Percentiles rank a stretch among this genome's conserved stretches.
Conservation (phyloP, 30 jellyfish, hydroid and myxozoan genomes). For the Haliclystus octoradiatus region DNA sequence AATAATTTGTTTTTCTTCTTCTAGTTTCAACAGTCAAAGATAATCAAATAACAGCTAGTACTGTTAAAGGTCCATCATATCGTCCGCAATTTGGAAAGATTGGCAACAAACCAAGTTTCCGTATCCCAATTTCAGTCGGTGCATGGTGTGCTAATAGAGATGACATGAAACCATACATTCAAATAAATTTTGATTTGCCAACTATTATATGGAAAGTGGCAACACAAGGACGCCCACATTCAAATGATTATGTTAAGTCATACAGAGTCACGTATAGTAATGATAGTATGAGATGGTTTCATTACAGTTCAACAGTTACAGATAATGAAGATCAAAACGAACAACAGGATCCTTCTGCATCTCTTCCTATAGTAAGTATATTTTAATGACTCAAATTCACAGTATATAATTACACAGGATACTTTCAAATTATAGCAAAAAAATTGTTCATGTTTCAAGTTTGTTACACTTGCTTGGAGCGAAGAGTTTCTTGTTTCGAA, state of each 20-base stretch:
- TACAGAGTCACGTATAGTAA: slow-evolving; percentile 29
- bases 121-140: neutral
- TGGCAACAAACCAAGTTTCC: slow-evolving; percentile 1
- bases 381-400: too few species aligned
- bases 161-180: slow-evolving; percentile 28
- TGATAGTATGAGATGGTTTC: slow-evolving; percentile 26
- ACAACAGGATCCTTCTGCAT: too few species aligned
- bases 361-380: too few species aligned
- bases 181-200: slow-evolving; percentile 23
- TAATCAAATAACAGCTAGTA: too few species aligned
- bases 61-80: too few species aligned
- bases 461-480: too few species aligned
- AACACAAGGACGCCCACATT: slow-evolving; percentile 38
- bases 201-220: slow-evolving; percentile 24
- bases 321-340: slow-evolving; percentile 17
- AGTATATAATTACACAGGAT: too few species aligned
- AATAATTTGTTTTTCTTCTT: too few species aligned
- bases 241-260: slow-evolving; percentile 7
- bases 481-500: too few species aligned
- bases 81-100: slow-evolving; percentile 24
- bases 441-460: too few species aligned
- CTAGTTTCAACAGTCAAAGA: too few species aligned
- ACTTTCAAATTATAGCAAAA: too few species aligned
- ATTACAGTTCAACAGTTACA: slow-evolving; percentile 16
- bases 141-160: slow-evolving; percentile 68